phyloP scores from a whole-genome alignment of 2,113 vertebrate species.

The Lampris incognitus region DNA sequence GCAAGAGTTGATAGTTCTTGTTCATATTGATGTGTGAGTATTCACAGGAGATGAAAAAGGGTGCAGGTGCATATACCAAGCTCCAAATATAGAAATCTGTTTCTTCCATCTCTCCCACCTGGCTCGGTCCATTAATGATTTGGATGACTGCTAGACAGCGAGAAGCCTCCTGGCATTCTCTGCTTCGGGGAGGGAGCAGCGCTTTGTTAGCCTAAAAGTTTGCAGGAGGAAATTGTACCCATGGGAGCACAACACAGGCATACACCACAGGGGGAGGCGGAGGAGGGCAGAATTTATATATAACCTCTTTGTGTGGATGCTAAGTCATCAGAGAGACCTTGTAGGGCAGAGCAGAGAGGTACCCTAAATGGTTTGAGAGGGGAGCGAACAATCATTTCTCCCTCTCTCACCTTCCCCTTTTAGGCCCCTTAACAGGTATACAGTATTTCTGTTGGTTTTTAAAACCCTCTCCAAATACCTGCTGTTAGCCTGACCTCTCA shows the following conservation, averaged over 20 bases:
- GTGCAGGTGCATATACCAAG: constrained; percentile 23
- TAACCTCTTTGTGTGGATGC: constrained; percentile 63
- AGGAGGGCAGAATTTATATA: constrained; percentile 68
- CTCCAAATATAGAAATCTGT: constrained; percentile 35
- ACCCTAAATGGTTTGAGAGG: constrained; percentile 49
- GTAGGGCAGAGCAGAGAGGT: constrained; percentile 52
- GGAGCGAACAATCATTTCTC: constrained; percentile 51
- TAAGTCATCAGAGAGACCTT: constrained; percentile 63
- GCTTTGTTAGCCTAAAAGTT: constrained; percentile 79
- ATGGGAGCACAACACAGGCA: constrained; percentile 66
- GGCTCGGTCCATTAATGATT: constrained; percentile 63
- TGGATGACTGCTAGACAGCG: constrained; percentile 60
- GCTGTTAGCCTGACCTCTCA: constrained; percentile 32
- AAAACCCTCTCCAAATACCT: constrained; percentile 55
- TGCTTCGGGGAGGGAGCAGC: constrained; percentile 55
- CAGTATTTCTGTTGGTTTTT: constrained; percentile 34
- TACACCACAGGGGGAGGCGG: constrained; percentile 29
- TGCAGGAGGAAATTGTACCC: constrained; percentile 75
- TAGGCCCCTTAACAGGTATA: constrained; percentile 40
- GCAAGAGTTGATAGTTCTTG: background rate
- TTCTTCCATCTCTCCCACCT: constrained; percentile 37
- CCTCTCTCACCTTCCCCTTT: constrained; percentile 41
- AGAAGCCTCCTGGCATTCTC: constrained; percentile 62
- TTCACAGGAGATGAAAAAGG: constrained; percentile 10
- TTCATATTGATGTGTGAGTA: background rate